Evolutionary conservation across 2,888 invertebrate genomes (phyloP), one percentile per base, ranked within the genome.

Genomic region (Hesperia comma): DNA sequence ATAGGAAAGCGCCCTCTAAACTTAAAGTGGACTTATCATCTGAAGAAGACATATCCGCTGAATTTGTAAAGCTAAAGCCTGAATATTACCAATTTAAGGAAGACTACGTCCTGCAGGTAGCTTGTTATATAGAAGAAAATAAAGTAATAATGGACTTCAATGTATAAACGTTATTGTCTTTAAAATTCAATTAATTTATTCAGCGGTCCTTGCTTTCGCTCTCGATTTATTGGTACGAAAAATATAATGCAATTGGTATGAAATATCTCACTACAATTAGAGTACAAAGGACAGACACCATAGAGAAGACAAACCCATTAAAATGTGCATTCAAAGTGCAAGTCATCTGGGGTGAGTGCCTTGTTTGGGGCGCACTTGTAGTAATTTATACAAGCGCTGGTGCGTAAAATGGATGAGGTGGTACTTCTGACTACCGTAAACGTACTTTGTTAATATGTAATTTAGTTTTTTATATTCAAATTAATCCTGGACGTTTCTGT

Each of bases 261-360:
- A 75, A 80, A 79, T 78, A 80, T 75, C 79, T 83, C 73, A 75
- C 75, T 77, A 77, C 79, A 80, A 81, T 82, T 83, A 82, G 77
- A 79, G 72, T 76, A 76, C 72, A 69, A 75, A 76, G 71, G 69
- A 70, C 63, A 70, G 70, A 74, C 74, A 68, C 74, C 77, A 77
- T 80, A 77, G 75, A 74, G 75, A 77, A 83, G 77, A 83, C 82
- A 85, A 82, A 79, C 81, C 84, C 82, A 88, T 87, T 88, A 89
- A 86, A 89, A 86, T 84, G 83, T 87, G 87, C 87, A 87, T 86
- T 83, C 82, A 84, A 88, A 89, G 83, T 84, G 88, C 90, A 89
- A 90, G 88, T 90, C 88, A 90, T 80, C 79, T 75, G 78, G 84
- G 89, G 86, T 82, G 79, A 74, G 78, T 74, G 75, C 76, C 79